A percentile compares a stretch with the other conserved stretches of the same genome.
phyloP scores from a whole-genome alignment of 2,113 vertebrate genomes.

The Capreolus pygargus region DNA sequence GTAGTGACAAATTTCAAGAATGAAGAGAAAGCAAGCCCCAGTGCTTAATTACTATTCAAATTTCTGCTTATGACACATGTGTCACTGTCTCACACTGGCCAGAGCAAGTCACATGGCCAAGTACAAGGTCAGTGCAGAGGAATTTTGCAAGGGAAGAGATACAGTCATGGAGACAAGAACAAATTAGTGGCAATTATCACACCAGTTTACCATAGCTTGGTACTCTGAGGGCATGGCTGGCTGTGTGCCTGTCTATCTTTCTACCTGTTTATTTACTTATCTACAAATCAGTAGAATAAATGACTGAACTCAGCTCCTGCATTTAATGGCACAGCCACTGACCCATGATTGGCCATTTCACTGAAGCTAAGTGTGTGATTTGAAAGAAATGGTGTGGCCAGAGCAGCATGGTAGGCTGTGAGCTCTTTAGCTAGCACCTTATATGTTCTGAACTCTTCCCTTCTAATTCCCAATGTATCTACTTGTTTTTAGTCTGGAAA shows the following conservation, averaged over 20 bases:
- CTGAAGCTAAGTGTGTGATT: background rate
- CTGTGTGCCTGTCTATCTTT: background rate
- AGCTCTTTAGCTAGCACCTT: background rate
- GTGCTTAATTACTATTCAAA: background rate
- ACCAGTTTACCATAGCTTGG: background rate
- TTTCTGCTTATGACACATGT: background rate
- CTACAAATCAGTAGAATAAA: background rate
- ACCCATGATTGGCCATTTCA: background rate
- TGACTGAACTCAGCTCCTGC: background rate
- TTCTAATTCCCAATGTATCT: background rate
- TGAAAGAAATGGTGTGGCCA: background rate
- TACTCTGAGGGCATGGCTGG: background rate
- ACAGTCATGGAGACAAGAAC: background rate
- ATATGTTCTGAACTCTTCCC: background rate
- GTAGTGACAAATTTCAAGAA: background rate
- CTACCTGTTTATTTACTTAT: background rate
- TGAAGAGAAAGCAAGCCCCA: background rate
- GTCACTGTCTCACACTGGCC: background rate
- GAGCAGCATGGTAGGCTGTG: background rate
- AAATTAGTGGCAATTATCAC: background rate
- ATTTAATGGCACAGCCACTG: background rate
- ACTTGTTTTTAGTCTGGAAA: background rate
- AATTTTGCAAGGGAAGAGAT: background rate
- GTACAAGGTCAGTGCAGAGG: background rate
- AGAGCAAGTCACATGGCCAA: background rate